These are phyloP conservation scores for Amphiprion clarkii DNA, from an alignment of 2,797 vertebrate species.

Conservation along the genomic window DNA sequence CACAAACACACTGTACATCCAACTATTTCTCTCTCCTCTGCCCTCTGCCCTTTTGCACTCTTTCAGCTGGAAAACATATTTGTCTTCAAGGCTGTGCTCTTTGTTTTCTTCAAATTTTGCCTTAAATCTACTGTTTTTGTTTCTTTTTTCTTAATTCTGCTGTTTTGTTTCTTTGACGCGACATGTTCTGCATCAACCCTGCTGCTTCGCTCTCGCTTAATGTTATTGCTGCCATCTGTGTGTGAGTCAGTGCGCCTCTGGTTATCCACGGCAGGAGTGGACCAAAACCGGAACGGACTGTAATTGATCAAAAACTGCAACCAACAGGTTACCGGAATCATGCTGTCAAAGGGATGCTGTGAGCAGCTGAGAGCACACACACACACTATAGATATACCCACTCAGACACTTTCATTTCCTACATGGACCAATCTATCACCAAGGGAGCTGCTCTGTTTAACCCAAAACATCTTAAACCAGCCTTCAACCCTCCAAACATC, in stretches of 20 bases:
- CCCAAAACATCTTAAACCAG: slow-evolving; percentile 25
- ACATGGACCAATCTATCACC: slow-evolving; percentile 58
- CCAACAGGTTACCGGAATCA: slow-evolving; percentile 22
- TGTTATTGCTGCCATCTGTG: slow-evolving; percentile 23
- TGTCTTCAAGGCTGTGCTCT: slow-evolving; percentile 20
- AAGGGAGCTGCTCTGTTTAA: slow-evolving; percentile 60
- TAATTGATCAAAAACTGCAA: slow-evolving; percentile 51
- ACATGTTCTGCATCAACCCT: neutral
- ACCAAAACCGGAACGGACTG: slow-evolving; percentile 18
- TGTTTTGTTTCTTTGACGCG: neutral
- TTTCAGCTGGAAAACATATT: slow-evolving; percentile 30
- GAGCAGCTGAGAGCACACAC: slow-evolving; percentile 17
- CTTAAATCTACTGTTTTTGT: neutral
- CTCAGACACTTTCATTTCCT: slow-evolving; percentile 58
- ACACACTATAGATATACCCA: neutral
- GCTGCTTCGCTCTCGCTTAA: slow-evolving; percentile 21
- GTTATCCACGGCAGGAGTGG: slow-evolving; percentile 35
- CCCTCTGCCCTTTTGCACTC: slow-evolving; percentile 30
- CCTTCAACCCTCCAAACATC: slow-evolving; percentile 2
- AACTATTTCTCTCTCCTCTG: neutral
- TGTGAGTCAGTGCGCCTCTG: neutral
- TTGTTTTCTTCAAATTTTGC: slow-evolving; percentile 2
- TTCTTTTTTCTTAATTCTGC: neutral
- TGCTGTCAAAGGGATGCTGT: slow-evolving; percentile 4
- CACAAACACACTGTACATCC: slow-evolving; percentile 30